Evolutionary conservation across 2,888 invertebrate genomes (phyloP).

Genomic region (Tetragonisca angustula): DNA sequence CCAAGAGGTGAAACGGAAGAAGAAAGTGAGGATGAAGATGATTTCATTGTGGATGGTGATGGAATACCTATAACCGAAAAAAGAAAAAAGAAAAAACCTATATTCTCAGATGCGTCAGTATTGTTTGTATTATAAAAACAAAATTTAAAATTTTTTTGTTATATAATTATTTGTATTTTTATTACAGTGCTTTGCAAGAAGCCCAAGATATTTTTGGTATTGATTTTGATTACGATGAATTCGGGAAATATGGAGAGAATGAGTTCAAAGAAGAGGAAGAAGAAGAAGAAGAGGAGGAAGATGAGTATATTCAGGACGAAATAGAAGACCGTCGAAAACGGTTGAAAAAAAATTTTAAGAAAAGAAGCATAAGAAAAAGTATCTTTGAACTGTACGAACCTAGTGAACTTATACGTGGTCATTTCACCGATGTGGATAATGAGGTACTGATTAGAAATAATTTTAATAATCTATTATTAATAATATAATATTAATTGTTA

Average conservation of each 20-base stretch:
- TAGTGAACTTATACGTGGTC: conserved; percentile 97
- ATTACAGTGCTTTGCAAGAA: conserved; percentile 93
- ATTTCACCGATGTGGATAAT: conserved; percentile 97
- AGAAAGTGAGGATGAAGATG: conserved; percentile 94
- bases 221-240: conserved; percentile 98
- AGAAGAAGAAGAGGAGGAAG: conserved; percentile 92
- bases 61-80: conserved; percentile 94
- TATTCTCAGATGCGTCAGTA: conserved; percentile 94
- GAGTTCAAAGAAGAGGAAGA: conserved; percentile 88
- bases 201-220: conserved; percentile 99
- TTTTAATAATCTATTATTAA: not conserved
- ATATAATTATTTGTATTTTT: conserved; percentile 7
- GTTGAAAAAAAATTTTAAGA: conserved; percentile 91
- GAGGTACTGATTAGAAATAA: conserved; percentile 84
- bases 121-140: conserved; percentile 6
- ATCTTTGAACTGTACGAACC: conserved; percentile 99
- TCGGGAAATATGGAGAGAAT: conserved; percentile 94
- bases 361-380: conserved; percentile 92
- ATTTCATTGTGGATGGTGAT: conserved; percentile 99
- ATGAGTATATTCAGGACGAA: conserved; percentile 91
- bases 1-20: conserved; percentile 88
- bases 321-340: conserved; percentile 87
- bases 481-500: conserved; percentile 11
- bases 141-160: not conserved
- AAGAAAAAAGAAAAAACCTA: conserved; percentile 91